These are phyloP conservation scores for Tridacna gigas DNA, from an alignment of 2,888 invertebrate species.

Conservation along the genomic window DNA sequence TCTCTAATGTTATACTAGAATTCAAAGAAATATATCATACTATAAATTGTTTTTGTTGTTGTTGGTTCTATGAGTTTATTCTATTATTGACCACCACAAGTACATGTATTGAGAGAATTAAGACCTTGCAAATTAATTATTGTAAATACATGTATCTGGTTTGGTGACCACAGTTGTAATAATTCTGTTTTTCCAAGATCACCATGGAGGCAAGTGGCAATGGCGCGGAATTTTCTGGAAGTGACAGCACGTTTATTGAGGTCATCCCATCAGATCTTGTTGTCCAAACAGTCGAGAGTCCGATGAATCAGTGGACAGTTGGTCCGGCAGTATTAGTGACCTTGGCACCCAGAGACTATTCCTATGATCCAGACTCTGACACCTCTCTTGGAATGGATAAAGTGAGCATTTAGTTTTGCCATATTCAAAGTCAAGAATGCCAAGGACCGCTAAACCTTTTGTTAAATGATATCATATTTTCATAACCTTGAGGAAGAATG, in stretches of 20 bases:
- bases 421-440: not conserved
- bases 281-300: constrained; percentile 79
- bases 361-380: constrained; percentile 84
- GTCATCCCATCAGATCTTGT: constrained; percentile 80
- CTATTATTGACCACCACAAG: no score
- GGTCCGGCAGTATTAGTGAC: constrained; percentile 71
- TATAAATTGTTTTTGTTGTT: no score
- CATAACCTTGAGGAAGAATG: no score
- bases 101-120: no score
- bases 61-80: no score
- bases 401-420: constrained; percentile 50
- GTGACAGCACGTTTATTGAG: constrained; percentile 72
- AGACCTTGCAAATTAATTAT: no score
- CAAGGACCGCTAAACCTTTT: no score
- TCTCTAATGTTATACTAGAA: no score
- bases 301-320: constrained; percentile 57
- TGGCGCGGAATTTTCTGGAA: constrained; percentile 55
- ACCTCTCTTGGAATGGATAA: constrained; percentile 43
- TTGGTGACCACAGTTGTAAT: not conserved
- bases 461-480: no score
- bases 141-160: no score
- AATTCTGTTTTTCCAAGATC: constrained; percentile 21
- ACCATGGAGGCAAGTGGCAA: constrained; percentile 31
- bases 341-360: constrained; percentile 79
- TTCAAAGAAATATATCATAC: no score